Evolutionary conservation across 2,797 vertebrate genomes (phyloP), one percentile per base, ranked within the genome.

Genomic region (Thaleichthys pacificus): DNA sequence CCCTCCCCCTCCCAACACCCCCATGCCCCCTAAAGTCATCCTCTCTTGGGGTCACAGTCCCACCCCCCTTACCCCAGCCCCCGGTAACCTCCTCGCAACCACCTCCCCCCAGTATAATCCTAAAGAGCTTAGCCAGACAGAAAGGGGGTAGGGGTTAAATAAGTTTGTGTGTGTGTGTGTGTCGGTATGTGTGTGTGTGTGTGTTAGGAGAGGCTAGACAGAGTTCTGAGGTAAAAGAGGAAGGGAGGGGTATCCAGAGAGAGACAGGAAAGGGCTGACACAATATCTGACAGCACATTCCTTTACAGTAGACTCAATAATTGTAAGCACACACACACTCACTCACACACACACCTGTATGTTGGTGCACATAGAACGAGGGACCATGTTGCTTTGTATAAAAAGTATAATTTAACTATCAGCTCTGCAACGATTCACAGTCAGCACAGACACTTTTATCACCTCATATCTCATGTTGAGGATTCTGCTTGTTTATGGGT

Each of bases 1-100:
- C 42, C 42, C 12, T 47, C 79, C 42, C 42, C 42, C 42, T 14
- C 0, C 42, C 42, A 47, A 14, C 75, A 72, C 62, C 69, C 80
- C 77, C 28, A 30, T 77, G 81, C 86, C 80, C 80, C 86, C 82
- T 82, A 35, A 82, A 89, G 89, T 89, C 89, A 77, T 70, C 54
- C 77, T 82, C 78, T 85, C 60, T 1, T 4, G 85, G 66, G 86
- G 90, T 89, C 82, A 88, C 71, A 61, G 42, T 75, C 64, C 80
- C 75, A 72, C 76, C 35, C 80, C 32, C 84, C 80, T 62, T 65
- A 30, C 51, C 76, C 76, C 70, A 47, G 54, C 62, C 74, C 75
- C 76, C 38, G 73, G 62, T 74, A 17, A 56, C n/a, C 51, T 49
- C 2, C 60, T 12, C 28, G 28, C 4, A 30, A 30, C 28, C 28